Evolutionary conservation across 1,140 invertebrate genomes (phyloP), one percentile per base, ranked within the genome.

Genomic region (Armadillidium nasatum): DNA sequence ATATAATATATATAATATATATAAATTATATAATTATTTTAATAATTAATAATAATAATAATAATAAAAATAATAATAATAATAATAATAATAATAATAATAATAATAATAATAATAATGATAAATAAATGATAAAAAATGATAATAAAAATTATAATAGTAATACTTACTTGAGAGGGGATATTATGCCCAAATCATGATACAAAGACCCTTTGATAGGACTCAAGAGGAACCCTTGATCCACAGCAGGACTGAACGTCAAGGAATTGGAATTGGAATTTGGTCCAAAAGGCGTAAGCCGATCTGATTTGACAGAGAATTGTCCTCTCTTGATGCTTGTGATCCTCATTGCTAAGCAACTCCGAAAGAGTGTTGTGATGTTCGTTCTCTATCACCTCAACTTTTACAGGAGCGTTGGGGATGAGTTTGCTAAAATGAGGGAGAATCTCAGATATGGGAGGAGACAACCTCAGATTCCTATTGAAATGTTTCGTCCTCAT

Each of bases 131-230:
- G n/a, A n/a, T n/a, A n/a, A n/a, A n/a, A n/a, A n/a, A n/a, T n/a
- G n/a, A 74, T 7, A 44, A 15, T 50, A 22, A 54, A 13, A 7
- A 67, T 73, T 22, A 7, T 15, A n/a, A n/a, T n/a, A n/a, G n/a
- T n/a, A n/a, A 7, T 69, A 78, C 78, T 81, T 33, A 81, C 80
- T 76, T 79, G 33, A 81, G 77, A 21, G 80, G 79, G 0, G 80
- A 80, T 21, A 79, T 73, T 13, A 81, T 78, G 21, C 77, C 80
- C 66, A 81, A 44, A 43, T 80, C 79, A n/a, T 72, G 72, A 66
- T 78, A 80, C 21, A 80, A 73, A 60, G 22, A 68, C 67, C 71
- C 68, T 60, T 81, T 80, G 50, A 75, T 74, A 7, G 80, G 79
- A 6, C 75, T 76, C 10, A 80, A 44, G 15, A 80, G 43, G 69